These are phyloP conservation scores for Pseudotriccus pelzelni DNA, from an alignment of 2,797 vertebrate genomes.

Conservation along the genomic window DNA sequence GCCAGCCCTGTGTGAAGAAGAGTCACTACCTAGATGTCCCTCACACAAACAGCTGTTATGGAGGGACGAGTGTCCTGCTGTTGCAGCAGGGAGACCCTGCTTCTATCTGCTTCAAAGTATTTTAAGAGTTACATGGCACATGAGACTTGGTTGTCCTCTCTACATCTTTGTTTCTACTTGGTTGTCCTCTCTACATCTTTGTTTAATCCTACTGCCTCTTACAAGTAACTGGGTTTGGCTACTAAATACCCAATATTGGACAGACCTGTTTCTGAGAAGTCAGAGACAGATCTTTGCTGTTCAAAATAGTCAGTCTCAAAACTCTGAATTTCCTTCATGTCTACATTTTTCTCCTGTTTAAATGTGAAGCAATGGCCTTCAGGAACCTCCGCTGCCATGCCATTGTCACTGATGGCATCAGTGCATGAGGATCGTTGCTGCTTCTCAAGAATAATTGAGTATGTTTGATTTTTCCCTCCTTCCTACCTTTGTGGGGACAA, in stretches of 20 bases:
- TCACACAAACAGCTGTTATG: background rate
- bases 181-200: background rate
- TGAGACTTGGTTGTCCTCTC: background rate
- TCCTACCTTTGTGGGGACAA: background rate
- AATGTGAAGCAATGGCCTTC: background rate
- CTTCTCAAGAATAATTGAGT: background rate
- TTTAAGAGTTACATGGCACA: background rate
- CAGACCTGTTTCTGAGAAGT: background rate
- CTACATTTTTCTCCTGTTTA: background rate
- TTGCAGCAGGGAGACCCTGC: background rate
- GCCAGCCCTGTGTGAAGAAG: background rate
- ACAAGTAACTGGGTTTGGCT: background rate
- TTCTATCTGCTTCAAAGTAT: background rate
- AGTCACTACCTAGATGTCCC: background rate
- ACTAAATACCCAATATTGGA: background rate
- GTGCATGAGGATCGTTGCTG: background rate
- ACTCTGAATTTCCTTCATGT: background rate
- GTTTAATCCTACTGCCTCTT: background rate
- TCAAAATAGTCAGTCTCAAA: background rate
- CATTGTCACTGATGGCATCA: fast-evolving
- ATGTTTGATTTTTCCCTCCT: background rate
- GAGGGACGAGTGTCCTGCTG: background rate
- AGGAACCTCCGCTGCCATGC: background rate
- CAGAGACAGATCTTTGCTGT: background rate
- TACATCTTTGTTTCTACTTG: background rate